Base-by-base conservation (phyloP, 2,113 vertebrate genomes). In the Clarias batrachus region DNA sequence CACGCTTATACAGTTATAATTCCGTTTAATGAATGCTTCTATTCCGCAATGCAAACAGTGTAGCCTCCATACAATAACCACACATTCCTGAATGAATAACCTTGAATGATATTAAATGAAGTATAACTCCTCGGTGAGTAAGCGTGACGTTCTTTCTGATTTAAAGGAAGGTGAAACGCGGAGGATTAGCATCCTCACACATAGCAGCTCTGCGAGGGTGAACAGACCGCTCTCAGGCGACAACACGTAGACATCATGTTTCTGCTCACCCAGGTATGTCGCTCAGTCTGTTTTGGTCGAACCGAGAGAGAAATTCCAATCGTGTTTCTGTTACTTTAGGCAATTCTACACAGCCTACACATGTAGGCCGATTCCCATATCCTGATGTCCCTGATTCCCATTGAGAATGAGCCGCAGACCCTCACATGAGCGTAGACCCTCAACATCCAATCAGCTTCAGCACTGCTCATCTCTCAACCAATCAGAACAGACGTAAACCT, bases 371-470 rank as follows among this genome's bases (percentile, higher is more conserved):
- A 87, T 87, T 74, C 59, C 25, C 56, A 41, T n/a, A n/a, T 52
- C 62, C 74, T 84, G 89, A 82, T 81, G 85, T 80, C 23, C 63
- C 73, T 21, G 81, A 81, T 81, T 77, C 57, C 70, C 70, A 85
- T 62, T 82, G 81, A 70, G 21, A 52, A 48, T 41, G 4, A 59
- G 27, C 54, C 41, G 30, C 30, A 60, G 77, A 60, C 27, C 33
- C 4, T 21, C 68, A 13, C 68, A 3, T 17, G 59, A 23, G 6
- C 78, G 13, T 57, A 48, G 16, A 77, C 60, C 63, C 21, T 3
- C 33, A 25, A 17, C 78, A 63, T 41, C 89, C 89, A 90, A 90
- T 90, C 85, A 78, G 25, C 11, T 82, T 85, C 62, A 78, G 62
- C 59, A 13, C 5, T 48, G 25, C 65, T 57, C 27, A 54, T 48